Conservation (phyloP, 2,888 invertebrate species). For the Conistra vaccinii region DNA sequence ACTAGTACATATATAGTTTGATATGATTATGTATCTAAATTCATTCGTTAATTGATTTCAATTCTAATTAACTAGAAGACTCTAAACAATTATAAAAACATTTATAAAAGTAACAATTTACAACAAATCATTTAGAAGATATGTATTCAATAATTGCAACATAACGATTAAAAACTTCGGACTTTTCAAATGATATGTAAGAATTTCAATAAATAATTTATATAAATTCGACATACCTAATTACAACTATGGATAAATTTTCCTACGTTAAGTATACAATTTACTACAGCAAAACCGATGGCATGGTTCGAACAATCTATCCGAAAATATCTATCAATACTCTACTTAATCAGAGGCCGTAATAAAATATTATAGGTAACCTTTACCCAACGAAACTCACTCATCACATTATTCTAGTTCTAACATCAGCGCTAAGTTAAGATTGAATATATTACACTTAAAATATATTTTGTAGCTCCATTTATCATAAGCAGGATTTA, state of each 20-base stretch:
- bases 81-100: conserved; percentile 54
- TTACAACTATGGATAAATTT: conserved; percentile 51
- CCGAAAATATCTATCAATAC: conserved; percentile 85
- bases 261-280: conserved; percentile 55
- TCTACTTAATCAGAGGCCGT: conserved; percentile 78
- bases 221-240: conserved; percentile 57
- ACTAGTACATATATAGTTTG: conserved; percentile 64
- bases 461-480: conserved; percentile 76
- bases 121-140: conserved; percentile 41
- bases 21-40: conserved; percentile 74
- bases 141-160: conserved; percentile 52
- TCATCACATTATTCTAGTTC: conserved; percentile 55
- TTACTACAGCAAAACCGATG: conserved; percentile 66
- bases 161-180: conserved; percentile 27
- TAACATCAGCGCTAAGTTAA: conserved; percentile 59
- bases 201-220: conserved; percentile 44
- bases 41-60: conserved; percentile 67
- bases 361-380: conserved; percentile 71
- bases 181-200: conserved; percentile 56
- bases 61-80: conserved; percentile 57
- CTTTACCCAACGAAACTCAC: conserved; percentile 58
- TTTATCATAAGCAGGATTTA: conserved; percentile 80
- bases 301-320: conserved; percentile 82
- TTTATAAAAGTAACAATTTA: conserved; percentile 43
- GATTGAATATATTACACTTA: conserved; percentile 68